Percentiles rank a stretch among this genome's conserved stretches.
phyloP scores from a whole-genome alignment of 2,113 vertebrate species.

The Cyrtonyx montezumae region DNA sequence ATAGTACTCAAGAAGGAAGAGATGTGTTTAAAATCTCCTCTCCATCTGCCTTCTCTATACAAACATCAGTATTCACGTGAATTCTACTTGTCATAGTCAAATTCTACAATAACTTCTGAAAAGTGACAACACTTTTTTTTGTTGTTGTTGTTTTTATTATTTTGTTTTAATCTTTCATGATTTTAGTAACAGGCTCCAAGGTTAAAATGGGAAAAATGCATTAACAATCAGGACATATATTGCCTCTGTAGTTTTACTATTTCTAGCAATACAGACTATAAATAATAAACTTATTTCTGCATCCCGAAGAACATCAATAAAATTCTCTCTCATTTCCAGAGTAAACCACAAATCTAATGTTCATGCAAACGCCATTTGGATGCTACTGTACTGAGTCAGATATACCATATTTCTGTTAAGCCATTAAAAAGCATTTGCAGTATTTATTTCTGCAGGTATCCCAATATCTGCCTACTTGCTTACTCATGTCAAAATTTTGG shows the following conservation, averaged over 20 bases:
- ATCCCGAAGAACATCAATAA: background rate
- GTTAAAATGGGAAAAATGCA: background rate
- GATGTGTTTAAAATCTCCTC: conserved; percentile 16
- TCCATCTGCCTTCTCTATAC: conserved; percentile 31
- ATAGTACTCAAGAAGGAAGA: conserved; percentile 31
- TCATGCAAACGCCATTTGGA: background rate
- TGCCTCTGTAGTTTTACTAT: background rate
- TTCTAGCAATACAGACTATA: background rate
- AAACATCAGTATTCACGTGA: background rate
- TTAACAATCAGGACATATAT: background rate
- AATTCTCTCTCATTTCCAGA: background rate
- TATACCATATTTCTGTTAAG: background rate
- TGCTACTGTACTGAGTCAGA: background rate
- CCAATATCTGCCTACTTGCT: background rate
- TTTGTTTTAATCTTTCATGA: background rate
- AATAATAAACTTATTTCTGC: background rate
- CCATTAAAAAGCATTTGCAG: conserved; percentile 28
- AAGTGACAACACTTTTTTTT: background rate
- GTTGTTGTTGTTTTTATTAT: too few species aligned
- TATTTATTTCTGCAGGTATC: conserved; percentile 33
- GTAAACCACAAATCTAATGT: background rate
- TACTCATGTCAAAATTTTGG: conserved; percentile 29
- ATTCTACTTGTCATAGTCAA: background rate
- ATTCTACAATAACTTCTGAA: background rate
- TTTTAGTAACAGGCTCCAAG: background rate